Evolutionary conservation across 2,888 invertebrate species (phyloP).

Genomic region (Ectemnius lituratus): DNA sequence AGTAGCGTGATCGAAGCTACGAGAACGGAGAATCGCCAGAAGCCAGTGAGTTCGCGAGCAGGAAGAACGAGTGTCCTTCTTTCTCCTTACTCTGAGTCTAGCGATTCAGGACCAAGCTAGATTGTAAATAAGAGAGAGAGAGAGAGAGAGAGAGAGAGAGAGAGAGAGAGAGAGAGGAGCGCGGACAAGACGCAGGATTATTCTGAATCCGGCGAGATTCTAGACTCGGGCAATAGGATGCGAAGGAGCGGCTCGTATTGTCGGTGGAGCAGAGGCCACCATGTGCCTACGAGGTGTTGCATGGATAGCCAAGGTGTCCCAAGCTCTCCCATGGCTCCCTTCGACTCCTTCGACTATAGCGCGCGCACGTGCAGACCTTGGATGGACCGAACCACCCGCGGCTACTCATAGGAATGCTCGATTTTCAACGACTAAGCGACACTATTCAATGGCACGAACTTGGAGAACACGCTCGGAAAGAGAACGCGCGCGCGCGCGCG

Average conservation of each 20-base stretch:
- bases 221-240: conserved; percentile 5
- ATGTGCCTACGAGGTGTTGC: conserved; percentile 39
- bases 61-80: conserved; percentile 11
- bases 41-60: neutral
- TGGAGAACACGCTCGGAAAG: neutral
- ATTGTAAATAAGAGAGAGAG: conserved; percentile 32
- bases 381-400: conserved; percentile 15
- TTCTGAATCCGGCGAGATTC: conserved; percentile 43
- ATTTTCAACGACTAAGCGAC: conserved; percentile 1
- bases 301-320: conserved; percentile 27
- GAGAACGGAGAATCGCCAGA: neutral
- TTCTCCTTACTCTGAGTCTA: neutral
- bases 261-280: conserved; percentile 31
- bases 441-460: too few relatives aligned
- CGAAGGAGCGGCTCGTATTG: conserved; percentile 24
- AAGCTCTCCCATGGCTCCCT: neutral
- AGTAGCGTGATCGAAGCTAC: neutral
- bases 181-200: conserved; percentile 29
- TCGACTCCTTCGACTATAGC: conserved; percentile 17
- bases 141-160: too few relatives aligned
- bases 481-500: neutral
- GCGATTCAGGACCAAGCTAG: conserved; percentile 20
- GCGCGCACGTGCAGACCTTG: conserved; percentile 31
- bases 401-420: neutral
- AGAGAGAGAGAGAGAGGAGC: conserved; percentile 17